Conservation (phyloP, 1,140 invertebrate species). For the Brachionus rotundiformis region DNA sequence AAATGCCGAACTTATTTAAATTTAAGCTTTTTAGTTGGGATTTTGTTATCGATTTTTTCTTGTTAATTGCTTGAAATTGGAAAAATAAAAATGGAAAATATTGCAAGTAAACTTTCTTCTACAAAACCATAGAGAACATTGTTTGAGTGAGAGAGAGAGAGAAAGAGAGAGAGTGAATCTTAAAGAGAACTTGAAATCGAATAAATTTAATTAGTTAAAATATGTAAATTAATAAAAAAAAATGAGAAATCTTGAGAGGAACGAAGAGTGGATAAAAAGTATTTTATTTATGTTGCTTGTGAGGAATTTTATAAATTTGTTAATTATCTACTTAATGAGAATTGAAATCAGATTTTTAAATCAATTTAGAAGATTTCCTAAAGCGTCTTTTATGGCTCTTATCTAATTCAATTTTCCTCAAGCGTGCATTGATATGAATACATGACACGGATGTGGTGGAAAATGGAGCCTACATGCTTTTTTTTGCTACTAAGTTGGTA, state of each 20-base stretch:
- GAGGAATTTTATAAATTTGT: slow-evolving; percentile 22
- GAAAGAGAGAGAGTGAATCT: not conserved
- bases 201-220: slow-evolving; percentile 46
- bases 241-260: not conserved
- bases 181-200: slow-evolving; percentile 13
- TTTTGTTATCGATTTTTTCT: slow-evolving; percentile 17
- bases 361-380: not conserved
- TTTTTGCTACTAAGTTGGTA: not conserved
- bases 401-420: not conserved
- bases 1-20: slow-evolving; percentile 2
- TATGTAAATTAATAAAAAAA: slow-evolving; percentile 43
- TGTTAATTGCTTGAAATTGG: not conserved
- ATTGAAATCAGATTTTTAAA: slow-evolving; percentile 27
- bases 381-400: slow-evolving; percentile 2
- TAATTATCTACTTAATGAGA: slow-evolving; percentile 23
- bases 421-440: not conserved
- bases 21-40: not conserved
- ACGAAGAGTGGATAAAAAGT: slow-evolving; percentile 12
- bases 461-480: not conserved
- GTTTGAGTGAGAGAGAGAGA: not conserved
- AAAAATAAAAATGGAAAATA: not conserved
- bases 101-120: slow-evolving; percentile 14
- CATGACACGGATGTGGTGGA: not conserved
- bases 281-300: slow-evolving; percentile 6
- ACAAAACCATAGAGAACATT: slow-evolving; percentile 10